Evolutionary conservation across 2,113 vertebrate species (phyloP).

Genomic region (Ornithorhynchus anatinus): DNA sequence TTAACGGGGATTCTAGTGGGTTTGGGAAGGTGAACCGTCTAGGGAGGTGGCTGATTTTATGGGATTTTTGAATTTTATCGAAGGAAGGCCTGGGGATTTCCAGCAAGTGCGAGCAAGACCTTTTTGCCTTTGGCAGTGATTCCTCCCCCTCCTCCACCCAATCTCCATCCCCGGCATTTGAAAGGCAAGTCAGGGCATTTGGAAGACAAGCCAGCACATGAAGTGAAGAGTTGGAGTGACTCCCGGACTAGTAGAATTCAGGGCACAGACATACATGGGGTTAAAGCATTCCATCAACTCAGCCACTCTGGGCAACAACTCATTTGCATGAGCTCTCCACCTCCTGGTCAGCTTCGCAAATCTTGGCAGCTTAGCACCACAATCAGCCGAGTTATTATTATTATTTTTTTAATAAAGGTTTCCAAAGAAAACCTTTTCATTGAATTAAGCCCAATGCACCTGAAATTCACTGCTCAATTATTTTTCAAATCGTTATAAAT

Average conservation of each 20-base stretch:
- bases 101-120: not conserved
- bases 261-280: constrained; percentile 9
- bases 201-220: not conserved
- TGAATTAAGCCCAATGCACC: constrained; percentile 33
- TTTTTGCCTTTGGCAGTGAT: constrained; percentile 3
- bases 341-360: constrained; percentile 29
- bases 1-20: not conserved
- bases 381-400: constrained; percentile 18
- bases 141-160: too few relatives aligned
- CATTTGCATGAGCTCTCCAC: constrained; percentile 45
- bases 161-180: not conserved
- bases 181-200: not conserved
- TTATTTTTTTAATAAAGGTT: constrained; percentile 17
- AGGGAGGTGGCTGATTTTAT: not conserved
- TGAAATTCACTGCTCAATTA: constrained; percentile 43
- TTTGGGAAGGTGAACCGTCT: not conserved
- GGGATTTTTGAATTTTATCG: constrained; percentile 36
- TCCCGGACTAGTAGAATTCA: constrained; percentile 18
- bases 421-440: constrained; percentile 28
- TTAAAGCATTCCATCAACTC: constrained; percentile 39
- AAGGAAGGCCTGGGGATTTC: not conserved
- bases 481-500: constrained; percentile 43
- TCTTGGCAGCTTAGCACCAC: constrained; percentile 44
- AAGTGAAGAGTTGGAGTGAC: not conserved
- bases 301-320: constrained; percentile 28